Base-by-base conservation (phyloP, 1,140 invertebrate species). In the Stratiolaelaps scimitus region DNA sequence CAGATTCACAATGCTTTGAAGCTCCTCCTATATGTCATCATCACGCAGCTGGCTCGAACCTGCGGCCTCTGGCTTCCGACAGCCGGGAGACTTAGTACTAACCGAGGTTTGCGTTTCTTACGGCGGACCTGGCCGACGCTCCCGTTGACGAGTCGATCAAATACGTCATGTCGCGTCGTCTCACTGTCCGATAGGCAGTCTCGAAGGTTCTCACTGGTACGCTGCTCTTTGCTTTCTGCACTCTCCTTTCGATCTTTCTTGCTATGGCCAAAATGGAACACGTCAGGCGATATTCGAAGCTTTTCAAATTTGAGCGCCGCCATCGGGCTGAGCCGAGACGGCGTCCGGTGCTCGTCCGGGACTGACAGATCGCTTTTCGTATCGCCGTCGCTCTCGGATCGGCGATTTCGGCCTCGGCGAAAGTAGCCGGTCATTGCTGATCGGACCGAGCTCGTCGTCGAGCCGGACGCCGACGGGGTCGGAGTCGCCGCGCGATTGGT, bases 231-330 rank as follows among this genome's bases (percentile, higher is more conserved):
- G 17, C 26, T 60, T 1, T 17, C 23, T 26, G 53, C 15, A 17
- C 34, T 60, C 10, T 60, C 34, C 23, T 26, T 60, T 5, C 34
- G 26, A 17, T 60, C 34, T 26, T 60, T 60, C 53, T 26, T 60
- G 20, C 34, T 26, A 34, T 60, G 23, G 53, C 53, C 53, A 23
- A 60, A 60, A 23, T 60, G 53, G 53, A 60, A 60, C 2, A 60
- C 53, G 53, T 60, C 53, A 15, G 53, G 53, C 1, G 53, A 60
- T 26, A 60, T 60, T 5, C 53, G 13, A 5, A 60, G 23, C 53
- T 60, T 60, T 23, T 60, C 53, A 34, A 60, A 60, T 26, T 60
- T 60, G 15, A 60, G 53, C 23, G 53, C 53, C 53, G 53, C 23
- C 53, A 60, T 60, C 53, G 53, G 53, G 26, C 53, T 60, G 17